These are phyloP conservation scores for Synchiropus splendidus DNA, from an alignment of 2,113 vertebrate species.

Conservation along the genomic window DNA sequence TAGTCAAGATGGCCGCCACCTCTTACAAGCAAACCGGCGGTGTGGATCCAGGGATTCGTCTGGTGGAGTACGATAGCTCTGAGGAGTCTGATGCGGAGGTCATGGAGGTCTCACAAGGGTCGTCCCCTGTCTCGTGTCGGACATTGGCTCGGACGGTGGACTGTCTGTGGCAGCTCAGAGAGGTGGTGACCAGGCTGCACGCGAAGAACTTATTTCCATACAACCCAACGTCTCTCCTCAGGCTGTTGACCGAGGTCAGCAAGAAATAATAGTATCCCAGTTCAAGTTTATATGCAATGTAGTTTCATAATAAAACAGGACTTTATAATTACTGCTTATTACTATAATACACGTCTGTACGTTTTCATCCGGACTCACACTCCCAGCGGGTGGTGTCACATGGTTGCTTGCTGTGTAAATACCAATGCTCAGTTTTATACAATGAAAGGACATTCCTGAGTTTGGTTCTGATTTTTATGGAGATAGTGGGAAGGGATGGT, in stretches of 20 bases:
- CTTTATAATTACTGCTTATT: too few relatives aligned
- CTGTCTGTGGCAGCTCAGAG: conserved; percentile 73
- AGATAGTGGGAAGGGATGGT: too few relatives aligned
- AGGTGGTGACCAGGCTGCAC: conserved; percentile 73
- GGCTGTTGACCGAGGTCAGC: conserved; percentile 60
- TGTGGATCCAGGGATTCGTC: conserved; percentile 15
- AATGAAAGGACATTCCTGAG: too few relatives aligned
- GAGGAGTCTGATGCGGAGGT: conserved; percentile 74
- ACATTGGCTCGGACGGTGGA: conserved; percentile 29
- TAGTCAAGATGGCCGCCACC: neutral
- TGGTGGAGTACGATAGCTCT: conserved; percentile 82
- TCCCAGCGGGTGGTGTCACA: too few relatives aligned
- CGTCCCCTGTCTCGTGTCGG: neutral
- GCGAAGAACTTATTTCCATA: conserved; percentile 82
- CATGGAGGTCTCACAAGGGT: conserved; percentile 13
- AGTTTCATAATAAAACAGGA: too few relatives aligned
- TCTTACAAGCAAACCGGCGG: neutral
- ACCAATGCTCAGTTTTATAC: too few relatives aligned
- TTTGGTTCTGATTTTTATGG: too few relatives aligned
- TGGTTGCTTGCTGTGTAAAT: too few relatives aligned
- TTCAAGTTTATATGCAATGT: too few relatives aligned
- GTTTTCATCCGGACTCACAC: too few relatives aligned
- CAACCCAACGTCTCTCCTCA: conserved; percentile 79
- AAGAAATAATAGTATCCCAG: too few relatives aligned
- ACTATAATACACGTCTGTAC: too few relatives aligned